Percentiles rank a stretch among this genome's conserved stretches.
phyloP scores from a whole-genome alignment of 2,113 vertebrate genomes.

The Trichechus manatus region DNA sequence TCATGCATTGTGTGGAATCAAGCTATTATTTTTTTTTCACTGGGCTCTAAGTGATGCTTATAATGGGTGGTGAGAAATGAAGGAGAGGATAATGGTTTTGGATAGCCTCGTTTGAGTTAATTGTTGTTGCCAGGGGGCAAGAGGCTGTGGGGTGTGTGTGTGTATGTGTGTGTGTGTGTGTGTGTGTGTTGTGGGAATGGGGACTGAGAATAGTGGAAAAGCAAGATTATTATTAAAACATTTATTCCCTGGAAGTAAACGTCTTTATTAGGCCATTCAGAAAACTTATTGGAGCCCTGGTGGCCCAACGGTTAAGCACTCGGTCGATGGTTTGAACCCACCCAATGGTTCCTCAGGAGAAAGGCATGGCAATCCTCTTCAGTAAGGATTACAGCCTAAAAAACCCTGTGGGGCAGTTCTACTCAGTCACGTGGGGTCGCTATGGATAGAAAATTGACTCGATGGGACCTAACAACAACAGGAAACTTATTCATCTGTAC shows the following conservation, averaged over 20 bases:
- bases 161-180: neutral
- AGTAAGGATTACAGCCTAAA: neutral
- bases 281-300: neutral
- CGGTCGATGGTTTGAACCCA: neutral
- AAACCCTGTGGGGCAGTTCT: neutral
- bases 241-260: neutral
- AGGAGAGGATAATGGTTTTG: neutral
- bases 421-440: neutral
- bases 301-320: neutral
- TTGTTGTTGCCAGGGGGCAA: neutral
- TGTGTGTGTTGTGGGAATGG: neutral
- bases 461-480: neutral
- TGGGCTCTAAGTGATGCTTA: slow-evolving; percentile 42
- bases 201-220: neutral
- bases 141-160: neutral
- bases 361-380: neutral
- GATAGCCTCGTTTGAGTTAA: slow-evolving; percentile 14
- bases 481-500: neutral
- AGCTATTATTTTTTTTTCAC: neutral
- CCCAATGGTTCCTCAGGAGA: neutral
- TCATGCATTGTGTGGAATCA: slow-evolving; percentile 1
- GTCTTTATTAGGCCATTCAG: neutral
- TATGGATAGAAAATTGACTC: neutral
- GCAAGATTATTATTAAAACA: slow-evolving; percentile 8
- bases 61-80: slow-evolving; percentile 8